A percentile compares a stretch with the other conserved stretches of the same genome.
These are phyloP conservation scores for Motacilla alba DNA, from an alignment of 2,113 vertebrate species.

Conservation along the genomic window DNA sequence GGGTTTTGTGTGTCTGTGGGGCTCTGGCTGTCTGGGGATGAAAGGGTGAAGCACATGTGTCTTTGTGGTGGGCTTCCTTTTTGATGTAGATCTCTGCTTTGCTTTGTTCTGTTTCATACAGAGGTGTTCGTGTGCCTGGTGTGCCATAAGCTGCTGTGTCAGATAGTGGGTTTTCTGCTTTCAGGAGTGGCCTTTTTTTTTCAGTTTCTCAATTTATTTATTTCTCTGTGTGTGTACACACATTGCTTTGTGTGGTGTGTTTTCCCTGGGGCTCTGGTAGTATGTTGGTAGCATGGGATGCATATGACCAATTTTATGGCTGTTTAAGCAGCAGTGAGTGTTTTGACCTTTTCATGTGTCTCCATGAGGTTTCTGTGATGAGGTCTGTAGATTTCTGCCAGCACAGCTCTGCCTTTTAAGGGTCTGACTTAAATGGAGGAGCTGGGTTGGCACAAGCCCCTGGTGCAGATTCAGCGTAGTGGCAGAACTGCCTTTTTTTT, in stretches of 20 bases:
- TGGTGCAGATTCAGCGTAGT: neutral
- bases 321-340: neutral
- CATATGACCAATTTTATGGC: neutral
- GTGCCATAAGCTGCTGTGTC: neutral
- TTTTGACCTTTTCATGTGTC: constrained; percentile 12
- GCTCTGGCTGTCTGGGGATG: neutral
- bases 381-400: neutral
- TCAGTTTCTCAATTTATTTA: neutral
- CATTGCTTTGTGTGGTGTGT: neutral
- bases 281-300: neutral
- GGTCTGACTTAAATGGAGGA: constrained; percentile 40
- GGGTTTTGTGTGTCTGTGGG: neutral
- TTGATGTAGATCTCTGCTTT: constrained; percentile 15
- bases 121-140: neutral
- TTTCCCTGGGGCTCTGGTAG: neutral
- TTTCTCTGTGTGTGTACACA: neutral
- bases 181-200: neutral
- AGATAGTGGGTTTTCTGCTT: neutral
- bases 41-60: constrained; percentile 27
- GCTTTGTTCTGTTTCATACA: constrained; percentile 25
- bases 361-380: constrained; percentile 26
- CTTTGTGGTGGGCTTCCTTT: constrained; percentile 53
- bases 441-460: constrained; percentile 12
- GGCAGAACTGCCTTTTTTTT: neutral
- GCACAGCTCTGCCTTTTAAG: constrained; percentile 54